phyloP scores from a whole-genome alignment of 1,140 invertebrate species.

The Drosophila oshimai region DNA sequence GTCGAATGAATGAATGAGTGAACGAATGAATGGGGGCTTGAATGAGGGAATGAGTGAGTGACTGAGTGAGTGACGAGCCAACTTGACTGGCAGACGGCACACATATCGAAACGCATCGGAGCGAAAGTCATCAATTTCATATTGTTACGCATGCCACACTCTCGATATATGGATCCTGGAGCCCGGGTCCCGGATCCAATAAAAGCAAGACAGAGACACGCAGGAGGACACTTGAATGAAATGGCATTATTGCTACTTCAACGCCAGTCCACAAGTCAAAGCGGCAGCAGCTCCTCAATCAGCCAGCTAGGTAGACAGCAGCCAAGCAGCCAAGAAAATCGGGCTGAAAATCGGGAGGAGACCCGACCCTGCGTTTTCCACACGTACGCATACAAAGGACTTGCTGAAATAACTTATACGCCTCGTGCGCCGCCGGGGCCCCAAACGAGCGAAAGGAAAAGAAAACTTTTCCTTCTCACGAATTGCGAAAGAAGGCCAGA shows the following conservation, averaged over 20 bases:
- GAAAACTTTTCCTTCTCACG: conserved; percentile 55
- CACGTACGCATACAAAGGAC: conserved; percentile 80
- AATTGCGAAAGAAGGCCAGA: background rate
- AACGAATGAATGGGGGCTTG: conserved; percentile 12
- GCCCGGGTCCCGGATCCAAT: conserved; percentile 14
- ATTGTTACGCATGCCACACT: conserved; percentile 79
- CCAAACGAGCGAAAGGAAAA: conserved; percentile 34
- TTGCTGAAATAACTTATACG: conserved; percentile 80
- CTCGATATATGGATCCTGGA: background rate
- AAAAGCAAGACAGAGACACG: conserved; percentile 54
- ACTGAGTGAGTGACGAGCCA: conserved; percentile 22
- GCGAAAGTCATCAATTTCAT: conserved; percentile 81
- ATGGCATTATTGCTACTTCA: conserved; percentile 80
- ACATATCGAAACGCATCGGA: conserved; percentile 75
- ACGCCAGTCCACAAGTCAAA: conserved; percentile 49
- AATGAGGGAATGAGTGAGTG: conserved; percentile 40
- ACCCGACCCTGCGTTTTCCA: conserved; percentile 60
- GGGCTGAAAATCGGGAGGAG: background rate
- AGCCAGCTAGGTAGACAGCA: conserved; percentile 33
- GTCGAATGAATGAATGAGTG: conserved; percentile 50
- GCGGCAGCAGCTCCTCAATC: conserved; percentile 58
- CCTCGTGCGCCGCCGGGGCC: conserved; percentile 59
- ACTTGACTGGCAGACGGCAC: conserved; percentile 48
- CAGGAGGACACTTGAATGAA: conserved; percentile 71
- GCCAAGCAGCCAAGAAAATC: no score